These are phyloP conservation scores for Chesias legatella DNA, from an alignment of 2,888 invertebrate genomes.

Conservation along the genomic window DNA sequence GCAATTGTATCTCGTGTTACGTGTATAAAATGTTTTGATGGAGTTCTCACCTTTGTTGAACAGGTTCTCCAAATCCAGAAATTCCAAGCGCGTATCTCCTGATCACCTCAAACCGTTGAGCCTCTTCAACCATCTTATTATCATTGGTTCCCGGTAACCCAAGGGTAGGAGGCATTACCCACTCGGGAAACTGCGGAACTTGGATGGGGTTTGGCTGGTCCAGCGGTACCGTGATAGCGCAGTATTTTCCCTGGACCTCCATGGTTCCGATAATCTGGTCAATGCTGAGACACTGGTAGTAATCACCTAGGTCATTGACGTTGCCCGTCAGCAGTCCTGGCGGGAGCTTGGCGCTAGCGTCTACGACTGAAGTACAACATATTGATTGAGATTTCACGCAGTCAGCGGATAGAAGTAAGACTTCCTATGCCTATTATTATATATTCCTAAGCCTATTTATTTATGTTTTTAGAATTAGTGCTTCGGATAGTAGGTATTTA, in stretches of 20 bases:
- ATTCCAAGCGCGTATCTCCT: conserved; percentile 32
- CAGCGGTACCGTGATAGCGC: conserved; percentile 44
- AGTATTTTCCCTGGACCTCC: conserved; percentile 66
- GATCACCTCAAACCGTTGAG: conserved; percentile 21
- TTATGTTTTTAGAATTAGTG: no score
- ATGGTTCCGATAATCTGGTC: conserved; percentile 31
- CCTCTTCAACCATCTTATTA: conserved; percentile 11
- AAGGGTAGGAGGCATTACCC: conserved; percentile 20
- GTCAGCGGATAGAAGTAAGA: no score
- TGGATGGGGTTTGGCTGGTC: conserved; percentile 31
- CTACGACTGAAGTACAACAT: conserved; percentile 50
- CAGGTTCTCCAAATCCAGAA: conserved; percentile 32
- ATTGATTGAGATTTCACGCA: no score
- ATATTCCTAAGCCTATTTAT: no score
- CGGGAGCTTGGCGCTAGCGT: conserved; percentile 62
- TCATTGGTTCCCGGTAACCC: conserved; percentile 18
- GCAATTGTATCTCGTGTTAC: no score
- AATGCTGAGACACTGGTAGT: conserved; percentile 50
- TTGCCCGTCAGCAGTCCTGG: conserved; percentile 59
- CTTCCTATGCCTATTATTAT: no score
- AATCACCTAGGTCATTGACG: conserved; percentile 59
- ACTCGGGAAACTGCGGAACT: conserved; percentile 3
- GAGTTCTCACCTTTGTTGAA: conserved; percentile 29
- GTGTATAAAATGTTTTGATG: no score
- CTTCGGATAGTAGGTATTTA: no score